Percentiles rank a stretch among this genome's conserved stretches.
phyloP scores from a whole-genome alignment of 2,888 invertebrate genomes.

The Diogma glabrata region DNA sequence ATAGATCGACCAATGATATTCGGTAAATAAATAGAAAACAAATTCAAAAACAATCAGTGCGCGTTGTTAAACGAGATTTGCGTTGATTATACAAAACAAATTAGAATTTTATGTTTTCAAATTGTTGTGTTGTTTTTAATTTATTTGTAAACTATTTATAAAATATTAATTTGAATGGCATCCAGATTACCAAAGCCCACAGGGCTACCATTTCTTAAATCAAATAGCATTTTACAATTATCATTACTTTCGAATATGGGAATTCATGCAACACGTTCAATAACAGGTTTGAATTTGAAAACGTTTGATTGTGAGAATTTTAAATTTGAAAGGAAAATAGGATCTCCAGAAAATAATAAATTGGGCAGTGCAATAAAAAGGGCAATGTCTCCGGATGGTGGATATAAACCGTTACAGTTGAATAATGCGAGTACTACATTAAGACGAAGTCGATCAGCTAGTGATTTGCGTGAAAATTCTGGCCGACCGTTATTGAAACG shows the following conservation, averaged over 20 bases:
- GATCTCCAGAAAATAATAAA: not conserved
- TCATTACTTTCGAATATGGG: not conserved
- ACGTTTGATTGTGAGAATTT: too few species aligned
- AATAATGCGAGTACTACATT: slow-evolving; percentile 11
- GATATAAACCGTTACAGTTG: too few species aligned
- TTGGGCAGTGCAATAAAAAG: not conserved
- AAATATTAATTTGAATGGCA: too few species aligned
- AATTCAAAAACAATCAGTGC: slow-evolving; percentile 34
- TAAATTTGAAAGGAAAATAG: too few species aligned
- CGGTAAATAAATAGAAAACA: slow-evolving; percentile 32
- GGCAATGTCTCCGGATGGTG: slow-evolving; percentile 27
- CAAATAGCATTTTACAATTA: too few species aligned
- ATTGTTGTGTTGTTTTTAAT: too few species aligned
- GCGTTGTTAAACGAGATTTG: too few species aligned
- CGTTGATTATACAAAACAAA: too few species aligned
- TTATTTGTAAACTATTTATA: too few species aligned
- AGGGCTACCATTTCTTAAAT: slow-evolving; percentile 16
- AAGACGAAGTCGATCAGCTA: slow-evolving; percentile 23
- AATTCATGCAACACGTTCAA: too few species aligned
- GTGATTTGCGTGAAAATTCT: slow-evolving; percentile 24
- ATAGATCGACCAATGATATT: slow-evolving; percentile 34
- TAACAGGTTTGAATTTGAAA: too few species aligned
- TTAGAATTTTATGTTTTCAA: too few species aligned
- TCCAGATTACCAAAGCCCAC: slow-evolving; percentile 39
- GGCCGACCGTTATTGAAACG: slow-evolving; percentile 23